These are phyloP conservation scores for Edolisoma coerulescens DNA, from an alignment of 2,113 vertebrate species.

Conservation along the genomic window DNA sequence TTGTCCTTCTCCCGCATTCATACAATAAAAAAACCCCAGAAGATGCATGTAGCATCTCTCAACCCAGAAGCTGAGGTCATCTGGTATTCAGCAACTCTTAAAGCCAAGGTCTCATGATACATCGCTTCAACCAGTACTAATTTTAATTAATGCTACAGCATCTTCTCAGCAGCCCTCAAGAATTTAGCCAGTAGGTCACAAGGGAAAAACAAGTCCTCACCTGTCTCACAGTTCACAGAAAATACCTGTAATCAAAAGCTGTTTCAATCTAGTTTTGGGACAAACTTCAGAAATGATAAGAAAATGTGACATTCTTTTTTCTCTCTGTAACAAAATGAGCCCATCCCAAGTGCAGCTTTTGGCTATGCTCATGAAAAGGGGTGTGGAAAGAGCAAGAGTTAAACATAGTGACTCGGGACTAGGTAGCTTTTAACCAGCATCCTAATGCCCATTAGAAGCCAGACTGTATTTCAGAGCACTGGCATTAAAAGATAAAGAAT, in stretches of 20 bases:
- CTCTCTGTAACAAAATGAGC: not conserved
- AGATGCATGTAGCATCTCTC: not conserved
- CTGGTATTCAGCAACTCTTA: not conserved
- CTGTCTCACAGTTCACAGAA: not conserved
- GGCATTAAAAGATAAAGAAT: not conserved
- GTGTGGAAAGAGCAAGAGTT: not conserved
- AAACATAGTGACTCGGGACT: not conserved
- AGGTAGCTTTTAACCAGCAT: not conserved
- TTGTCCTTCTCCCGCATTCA: not conserved
- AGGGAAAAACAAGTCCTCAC: not conserved
- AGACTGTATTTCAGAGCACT: not conserved
- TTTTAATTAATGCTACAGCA: not conserved
- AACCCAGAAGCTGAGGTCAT: not conserved
- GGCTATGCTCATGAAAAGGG: not conserved
- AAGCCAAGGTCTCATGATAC: not conserved
- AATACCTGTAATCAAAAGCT: not conserved
- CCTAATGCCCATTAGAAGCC: not conserved
- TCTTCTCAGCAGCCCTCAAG: not conserved
- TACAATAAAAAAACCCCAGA: not conserved
- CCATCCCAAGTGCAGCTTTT: not conserved
- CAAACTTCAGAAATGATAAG: not conserved
- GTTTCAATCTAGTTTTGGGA: not conserved
- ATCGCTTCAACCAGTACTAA: not conserved
- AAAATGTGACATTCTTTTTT: not conserved
- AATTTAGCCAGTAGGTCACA: not conserved